Conservation (phyloP, 2,888 invertebrate species). For the Leuctra nigra region DNA sequence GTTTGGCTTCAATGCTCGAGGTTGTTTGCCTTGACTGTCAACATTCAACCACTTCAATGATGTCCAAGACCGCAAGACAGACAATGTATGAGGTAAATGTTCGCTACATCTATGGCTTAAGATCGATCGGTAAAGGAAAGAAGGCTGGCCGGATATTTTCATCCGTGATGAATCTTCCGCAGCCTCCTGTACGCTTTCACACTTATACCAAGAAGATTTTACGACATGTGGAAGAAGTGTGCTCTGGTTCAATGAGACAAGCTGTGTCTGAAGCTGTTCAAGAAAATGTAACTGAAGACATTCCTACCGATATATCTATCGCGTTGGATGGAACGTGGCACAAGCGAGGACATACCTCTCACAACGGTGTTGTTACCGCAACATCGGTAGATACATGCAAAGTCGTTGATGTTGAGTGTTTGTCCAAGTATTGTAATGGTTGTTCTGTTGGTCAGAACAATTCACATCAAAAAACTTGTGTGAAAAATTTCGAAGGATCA, state of each 20-base stretch:
- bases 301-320: background rate
- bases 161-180: background rate
- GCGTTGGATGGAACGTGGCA: slow-evolving; percentile 16
- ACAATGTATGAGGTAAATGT: slow-evolving; percentile 7
- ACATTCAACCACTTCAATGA: no score
- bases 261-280: background rate
- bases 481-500: slow-evolving; percentile 6
- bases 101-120: background rate
- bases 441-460: background rate
- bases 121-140: background rate
- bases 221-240: background rate
- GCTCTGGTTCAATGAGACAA: background rate
- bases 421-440: slow-evolving; percentile 7
- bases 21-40: no score
- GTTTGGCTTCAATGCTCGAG: no score
- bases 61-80: no score
- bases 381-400: slow-evolving; percentile 5
- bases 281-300: background rate
- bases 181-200: background rate
- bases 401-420: slow-evolving; percentile 9
- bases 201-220: background rate
- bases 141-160: background rate
- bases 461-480: slow-evolving; percentile 1
- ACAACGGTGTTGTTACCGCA: slow-evolving; percentile 14
- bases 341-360: slow-evolving; percentile 5